phyloP scores from a whole-genome alignment of 2,888 invertebrate species.

The Caenorhabditis plicata region DNA sequence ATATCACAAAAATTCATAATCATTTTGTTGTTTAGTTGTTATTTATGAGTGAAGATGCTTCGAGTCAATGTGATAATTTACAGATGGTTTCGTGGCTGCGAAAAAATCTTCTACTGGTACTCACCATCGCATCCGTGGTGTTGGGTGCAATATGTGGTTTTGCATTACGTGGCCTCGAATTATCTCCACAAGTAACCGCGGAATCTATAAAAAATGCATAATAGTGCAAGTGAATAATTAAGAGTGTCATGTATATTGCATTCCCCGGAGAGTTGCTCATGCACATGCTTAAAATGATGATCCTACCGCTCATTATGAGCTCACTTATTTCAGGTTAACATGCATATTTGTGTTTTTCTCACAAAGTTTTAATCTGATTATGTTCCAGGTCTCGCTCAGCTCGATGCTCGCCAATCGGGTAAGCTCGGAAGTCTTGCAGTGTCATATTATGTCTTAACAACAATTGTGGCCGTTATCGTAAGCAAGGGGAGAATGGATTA shows the following conservation, averaged over 20 bases:
- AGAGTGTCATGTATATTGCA: conserved; percentile 72
- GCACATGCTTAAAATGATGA: conserved; percentile 75
- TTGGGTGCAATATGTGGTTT: conserved; percentile 73
- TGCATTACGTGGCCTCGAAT: conserved; percentile 66
- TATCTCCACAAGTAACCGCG: conserved; percentile 42
- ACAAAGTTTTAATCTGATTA: not conserved
- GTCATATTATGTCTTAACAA: conserved; percentile 74
- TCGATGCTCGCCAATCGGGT: conserved; percentile 74
- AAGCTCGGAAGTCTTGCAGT: conserved; percentile 74
- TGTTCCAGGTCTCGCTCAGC: conserved; percentile 73
- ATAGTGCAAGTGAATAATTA: conserved; percentile 3
- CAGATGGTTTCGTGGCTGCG: conserved; percentile 67
- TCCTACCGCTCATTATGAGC: conserved; percentile 74
- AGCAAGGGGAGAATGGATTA: conserved; percentile 7
- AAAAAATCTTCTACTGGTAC: conserved; percentile 71
- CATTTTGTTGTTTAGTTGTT: too few relatives aligned
- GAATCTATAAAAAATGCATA: not conserved
- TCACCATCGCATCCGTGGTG: conserved; percentile 72
- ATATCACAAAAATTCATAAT: too few relatives aligned
- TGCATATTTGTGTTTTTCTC: too few relatives aligned
- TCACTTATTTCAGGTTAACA: conserved; percentile 73
- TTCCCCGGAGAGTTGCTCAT: conserved; percentile 76
- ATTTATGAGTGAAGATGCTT: too few relatives aligned
- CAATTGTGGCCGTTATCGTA: conserved; percentile 73
- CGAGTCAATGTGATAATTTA: too few relatives aligned